These are phyloP conservation scores for Macrophya alboannulata DNA, from an alignment of 2,888 invertebrate genomes.

Conservation along the genomic window DNA sequence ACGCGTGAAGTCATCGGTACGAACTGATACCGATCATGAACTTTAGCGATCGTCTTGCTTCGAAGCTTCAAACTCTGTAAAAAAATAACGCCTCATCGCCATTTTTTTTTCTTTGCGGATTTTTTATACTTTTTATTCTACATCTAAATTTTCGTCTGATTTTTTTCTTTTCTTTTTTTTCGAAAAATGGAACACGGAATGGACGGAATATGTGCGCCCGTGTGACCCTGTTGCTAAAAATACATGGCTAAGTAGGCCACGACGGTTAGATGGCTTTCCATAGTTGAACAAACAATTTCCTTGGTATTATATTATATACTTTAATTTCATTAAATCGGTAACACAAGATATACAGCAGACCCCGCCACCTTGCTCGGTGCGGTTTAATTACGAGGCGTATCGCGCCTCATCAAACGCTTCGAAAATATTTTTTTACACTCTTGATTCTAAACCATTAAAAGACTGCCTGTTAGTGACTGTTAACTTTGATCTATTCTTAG, in stretches of 20 bases:
- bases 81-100: background rate
- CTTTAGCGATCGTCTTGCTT: background rate
- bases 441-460: constrained; percentile 15
- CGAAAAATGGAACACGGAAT: background rate
- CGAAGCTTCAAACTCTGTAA: background rate
- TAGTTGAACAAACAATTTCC: constrained; percentile 66
- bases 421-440: background rate
- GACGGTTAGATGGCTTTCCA: constrained; percentile 73
- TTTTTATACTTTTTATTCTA: background rate
- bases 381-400: background rate
- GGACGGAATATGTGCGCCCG: constrained; percentile 51
- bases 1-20: background rate
- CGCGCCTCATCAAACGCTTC: constrained; percentile 2
- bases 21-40: background rate
- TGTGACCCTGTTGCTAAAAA: constrained; percentile 77
- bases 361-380: background rate
- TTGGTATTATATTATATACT: background rate
- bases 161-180: background rate
- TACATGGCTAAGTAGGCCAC: constrained; percentile 73
- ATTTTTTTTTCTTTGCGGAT: background rate
- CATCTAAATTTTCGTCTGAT: background rate
- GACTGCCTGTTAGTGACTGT: background rate
- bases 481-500: constrained; percentile 26
- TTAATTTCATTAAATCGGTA: background rate
- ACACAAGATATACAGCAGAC: background rate